Evolutionary conservation across 2,888 invertebrate genomes (phyloP).

Genomic region (Aphrophora alni): DNA sequence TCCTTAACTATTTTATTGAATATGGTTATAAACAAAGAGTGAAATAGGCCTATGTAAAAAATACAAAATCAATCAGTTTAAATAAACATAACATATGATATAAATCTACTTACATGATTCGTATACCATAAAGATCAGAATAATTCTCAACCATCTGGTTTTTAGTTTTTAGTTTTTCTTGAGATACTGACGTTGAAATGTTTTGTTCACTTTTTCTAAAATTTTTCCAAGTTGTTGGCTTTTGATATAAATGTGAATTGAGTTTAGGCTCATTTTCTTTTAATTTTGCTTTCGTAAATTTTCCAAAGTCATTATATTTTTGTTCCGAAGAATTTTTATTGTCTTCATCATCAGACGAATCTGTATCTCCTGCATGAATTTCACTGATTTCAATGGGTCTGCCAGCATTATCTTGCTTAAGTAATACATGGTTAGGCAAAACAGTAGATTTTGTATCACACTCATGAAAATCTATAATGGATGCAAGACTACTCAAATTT

Average conservation of each 20-base stretch:
- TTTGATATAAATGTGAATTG: not conserved
- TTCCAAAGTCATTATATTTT: slow-evolving; percentile 75
- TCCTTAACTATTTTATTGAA: too few species aligned
- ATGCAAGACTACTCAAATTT: not conserved
- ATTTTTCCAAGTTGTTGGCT: not conserved
- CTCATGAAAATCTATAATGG: not conserved
- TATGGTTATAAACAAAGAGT: too few species aligned
- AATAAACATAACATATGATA: too few species aligned
- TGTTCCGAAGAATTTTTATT: slow-evolving; percentile 74
- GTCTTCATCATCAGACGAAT: slow-evolving; percentile 85
- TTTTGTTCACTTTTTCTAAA: not conserved
- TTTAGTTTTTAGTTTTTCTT: not conserved
- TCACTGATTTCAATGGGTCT: slow-evolving; percentile 51
- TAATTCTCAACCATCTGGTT: not conserved
- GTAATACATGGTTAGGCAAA: not conserved
- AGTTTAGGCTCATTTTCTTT: slow-evolving; percentile 45
- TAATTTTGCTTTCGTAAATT: slow-evolving; percentile 50
- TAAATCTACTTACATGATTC: not conserved
- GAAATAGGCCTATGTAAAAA: too few species aligned
- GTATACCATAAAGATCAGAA: not conserved
- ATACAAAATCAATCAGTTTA: too few species aligned
- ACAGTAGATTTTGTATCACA: not conserved
- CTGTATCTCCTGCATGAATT: slow-evolving; percentile 67
- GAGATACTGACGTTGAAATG: not conserved
- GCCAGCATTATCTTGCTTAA: not conserved